Conservation (phyloP, 2,797 vertebrate species). For the Crenuchus spilurus region DNA sequence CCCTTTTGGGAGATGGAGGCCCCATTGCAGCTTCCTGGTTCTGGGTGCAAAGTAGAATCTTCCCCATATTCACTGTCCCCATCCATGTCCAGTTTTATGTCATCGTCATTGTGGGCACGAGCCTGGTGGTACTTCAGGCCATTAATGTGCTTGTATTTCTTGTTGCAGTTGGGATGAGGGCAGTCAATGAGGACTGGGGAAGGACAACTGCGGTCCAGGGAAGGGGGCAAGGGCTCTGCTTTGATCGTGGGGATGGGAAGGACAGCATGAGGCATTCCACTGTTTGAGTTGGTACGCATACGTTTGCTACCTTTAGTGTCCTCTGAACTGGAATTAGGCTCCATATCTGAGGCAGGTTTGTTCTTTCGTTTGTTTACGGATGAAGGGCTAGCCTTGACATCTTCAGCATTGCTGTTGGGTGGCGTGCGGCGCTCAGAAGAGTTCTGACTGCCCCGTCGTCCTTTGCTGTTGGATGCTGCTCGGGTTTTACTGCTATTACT, state of each 20-base stretch:
- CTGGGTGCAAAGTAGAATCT: conserved; percentile 88
- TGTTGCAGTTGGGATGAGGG: conserved; percentile 98
- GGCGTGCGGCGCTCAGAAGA: conserved; percentile 94
- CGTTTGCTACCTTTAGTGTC: conserved; percentile 98
- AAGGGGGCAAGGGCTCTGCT: conserved; percentile 80
- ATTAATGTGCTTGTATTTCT: conserved; percentile 99
- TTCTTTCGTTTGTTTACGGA: conserved; percentile 92
- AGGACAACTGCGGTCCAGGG: conserved; percentile 90
- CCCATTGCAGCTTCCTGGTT: conserved; percentile 91
- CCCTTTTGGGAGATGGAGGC: conserved; percentile 90
- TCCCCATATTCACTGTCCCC: conserved; percentile 95
- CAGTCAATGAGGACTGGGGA: conserved; percentile 98
- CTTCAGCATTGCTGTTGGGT: conserved; percentile 85
- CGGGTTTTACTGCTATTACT: conserved; percentile 94
- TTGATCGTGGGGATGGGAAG: conserved; percentile 83
- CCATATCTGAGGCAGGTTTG: conserved; percentile 96
- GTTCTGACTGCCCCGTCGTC: conserved; percentile 94
- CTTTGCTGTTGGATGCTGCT: conserved; percentile 93
- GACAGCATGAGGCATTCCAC: conserved; percentile 79
- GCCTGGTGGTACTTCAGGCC: conserved; percentile 99
- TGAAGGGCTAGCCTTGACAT: conserved; percentile 95
- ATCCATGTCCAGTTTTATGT: conserved; percentile 92
- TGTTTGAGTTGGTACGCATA: conserved; percentile 95
- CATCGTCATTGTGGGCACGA: conserved; percentile 94
- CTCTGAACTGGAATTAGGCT: conserved; percentile 98